phyloP scores from a whole-genome alignment of 1,140 invertebrate species.

The Chrysomallon squamiferum region DNA sequence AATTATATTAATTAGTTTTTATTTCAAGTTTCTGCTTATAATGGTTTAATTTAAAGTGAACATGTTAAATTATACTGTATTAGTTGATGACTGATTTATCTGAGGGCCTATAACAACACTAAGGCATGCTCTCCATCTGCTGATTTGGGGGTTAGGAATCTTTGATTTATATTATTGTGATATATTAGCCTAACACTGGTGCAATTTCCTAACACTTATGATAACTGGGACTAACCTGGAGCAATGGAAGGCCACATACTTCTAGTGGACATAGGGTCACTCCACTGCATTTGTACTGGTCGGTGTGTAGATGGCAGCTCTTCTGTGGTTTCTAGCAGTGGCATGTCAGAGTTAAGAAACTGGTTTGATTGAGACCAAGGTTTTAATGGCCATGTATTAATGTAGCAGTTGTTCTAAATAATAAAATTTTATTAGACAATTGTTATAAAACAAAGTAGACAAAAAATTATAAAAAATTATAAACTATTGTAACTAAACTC shows the following conservation, averaged over 20 bases:
- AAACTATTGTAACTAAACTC: too few relatives aligned
- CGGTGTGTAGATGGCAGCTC: slow-evolving; percentile 25
- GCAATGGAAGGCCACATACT: slow-evolving; percentile 34
- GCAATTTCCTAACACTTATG: too few relatives aligned
- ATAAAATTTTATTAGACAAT: too few relatives aligned
- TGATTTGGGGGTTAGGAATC: not conserved
- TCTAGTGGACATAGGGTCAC: slow-evolving; percentile 48
- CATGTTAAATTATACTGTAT: not conserved
- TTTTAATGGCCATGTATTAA: slow-evolving; percentile 41
- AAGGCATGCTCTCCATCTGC: not conserved
- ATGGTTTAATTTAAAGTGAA: too few relatives aligned
- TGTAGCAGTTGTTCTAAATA: slow-evolving; percentile 2
- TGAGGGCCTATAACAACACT: not conserved
- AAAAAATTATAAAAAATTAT: too few relatives aligned
- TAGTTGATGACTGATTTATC: not conserved
- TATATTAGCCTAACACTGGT: not conserved
- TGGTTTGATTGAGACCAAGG: slow-evolving; percentile 19
- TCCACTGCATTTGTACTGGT: slow-evolving; percentile 52
- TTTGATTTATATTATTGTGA: not conserved
- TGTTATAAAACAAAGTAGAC: too few relatives aligned
- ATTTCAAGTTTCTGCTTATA: not conserved
- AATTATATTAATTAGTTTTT: not conserved
- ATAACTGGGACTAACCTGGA: not conserved
- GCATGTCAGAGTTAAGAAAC: slow-evolving; percentile 7
- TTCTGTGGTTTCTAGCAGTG: slow-evolving; percentile 21